A percentile compares a stretch with the other conserved stretches of the same genome.
Evolutionary conservation across 2,888 invertebrate genomes (phyloP).

Genomic region (Erebia epiphron): DNA sequence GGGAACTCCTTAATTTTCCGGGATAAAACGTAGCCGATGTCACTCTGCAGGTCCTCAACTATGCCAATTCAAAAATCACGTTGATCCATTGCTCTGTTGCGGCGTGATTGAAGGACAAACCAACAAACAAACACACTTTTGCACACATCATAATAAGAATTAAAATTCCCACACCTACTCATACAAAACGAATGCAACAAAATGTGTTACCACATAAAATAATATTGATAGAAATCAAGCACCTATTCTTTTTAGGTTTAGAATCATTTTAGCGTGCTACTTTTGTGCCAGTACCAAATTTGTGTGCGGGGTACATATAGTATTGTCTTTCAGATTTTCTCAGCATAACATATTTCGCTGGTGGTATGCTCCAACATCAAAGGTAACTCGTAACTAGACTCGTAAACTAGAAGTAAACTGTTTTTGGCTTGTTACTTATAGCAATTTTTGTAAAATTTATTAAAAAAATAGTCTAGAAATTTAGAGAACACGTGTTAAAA

Average conservation of each 20-base stretch:
- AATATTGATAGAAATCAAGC: not conserved
- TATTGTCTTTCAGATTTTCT: not conserved
- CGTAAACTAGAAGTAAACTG: conserved; percentile 11
- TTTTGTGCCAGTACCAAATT: not conserved
- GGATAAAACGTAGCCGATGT: too few relatives aligned
- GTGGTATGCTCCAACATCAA: not conserved
- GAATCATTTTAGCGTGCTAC: not conserved
- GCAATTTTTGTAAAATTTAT: conserved; percentile 10
- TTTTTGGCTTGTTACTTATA: conserved; percentile 12
- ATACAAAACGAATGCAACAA: not conserved
- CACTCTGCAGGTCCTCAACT: too few relatives aligned
- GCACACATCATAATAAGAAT: not conserved
- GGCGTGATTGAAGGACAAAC: too few relatives aligned
- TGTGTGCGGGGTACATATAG: not conserved
- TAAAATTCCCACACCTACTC: not conserved
- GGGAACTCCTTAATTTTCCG: too few relatives aligned
- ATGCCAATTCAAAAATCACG: too few relatives aligned
- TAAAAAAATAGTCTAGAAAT: not conserved
- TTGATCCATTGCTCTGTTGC: too few relatives aligned
- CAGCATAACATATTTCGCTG: conserved; percentile 2
- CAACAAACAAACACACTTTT: too few relatives aligned
- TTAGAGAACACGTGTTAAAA: conserved; percentile 6
- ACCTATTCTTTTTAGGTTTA: not conserved
- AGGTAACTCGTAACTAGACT: not conserved
- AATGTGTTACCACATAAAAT: not conserved